Conservation (phyloP, 2,888 invertebrate species). For the Odontocolon sp. region DNA sequence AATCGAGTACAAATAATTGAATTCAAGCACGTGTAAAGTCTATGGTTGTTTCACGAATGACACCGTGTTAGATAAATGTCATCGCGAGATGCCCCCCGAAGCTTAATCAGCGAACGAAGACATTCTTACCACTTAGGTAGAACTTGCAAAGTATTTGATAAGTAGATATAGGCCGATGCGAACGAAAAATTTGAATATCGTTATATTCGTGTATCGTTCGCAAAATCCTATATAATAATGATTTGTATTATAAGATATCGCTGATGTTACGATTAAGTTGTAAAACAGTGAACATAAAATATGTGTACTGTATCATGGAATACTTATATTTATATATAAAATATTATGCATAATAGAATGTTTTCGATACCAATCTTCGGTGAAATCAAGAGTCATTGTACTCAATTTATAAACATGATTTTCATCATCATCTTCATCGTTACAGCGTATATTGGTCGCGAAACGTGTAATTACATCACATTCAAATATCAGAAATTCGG, state of each 20-base stretch:
- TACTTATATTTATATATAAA: slow-evolving; percentile 60
- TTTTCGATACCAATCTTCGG: no score
- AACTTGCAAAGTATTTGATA: slow-evolving; percentile 45
- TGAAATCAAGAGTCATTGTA: no score
- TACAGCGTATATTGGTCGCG: slow-evolving; percentile 26
- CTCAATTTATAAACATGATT: background rate
- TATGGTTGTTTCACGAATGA: slow-evolving; percentile 55
- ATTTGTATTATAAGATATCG: slow-evolving; percentile 58
- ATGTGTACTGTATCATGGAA: slow-evolving; percentile 56
- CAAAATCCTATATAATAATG: slow-evolving; percentile 43
- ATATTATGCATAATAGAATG: slow-evolving; percentile 48
- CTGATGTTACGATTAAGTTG: slow-evolving; percentile 57
- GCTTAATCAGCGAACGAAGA: slow-evolving; percentile 31
- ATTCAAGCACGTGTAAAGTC: slow-evolving; percentile 58
- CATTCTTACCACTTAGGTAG: slow-evolving; percentile 49
- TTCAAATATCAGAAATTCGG: slow-evolving; percentile 5
- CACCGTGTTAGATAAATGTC: slow-evolving; percentile 20
- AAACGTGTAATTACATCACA: slow-evolving; percentile 31
- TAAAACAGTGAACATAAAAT: slow-evolving; percentile 59
- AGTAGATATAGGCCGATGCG: slow-evolving; percentile 46
- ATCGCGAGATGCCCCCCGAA: slow-evolving; percentile 5
- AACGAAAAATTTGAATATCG: slow-evolving; percentile 13
- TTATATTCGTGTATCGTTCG: slow-evolving; percentile 10
- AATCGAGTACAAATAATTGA: slow-evolving; percentile 60
- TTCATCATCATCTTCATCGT: background rate